Evolutionary conservation across 1,140 invertebrate species (phyloP).

Genomic region (Neuroterus valhalla): DNA sequence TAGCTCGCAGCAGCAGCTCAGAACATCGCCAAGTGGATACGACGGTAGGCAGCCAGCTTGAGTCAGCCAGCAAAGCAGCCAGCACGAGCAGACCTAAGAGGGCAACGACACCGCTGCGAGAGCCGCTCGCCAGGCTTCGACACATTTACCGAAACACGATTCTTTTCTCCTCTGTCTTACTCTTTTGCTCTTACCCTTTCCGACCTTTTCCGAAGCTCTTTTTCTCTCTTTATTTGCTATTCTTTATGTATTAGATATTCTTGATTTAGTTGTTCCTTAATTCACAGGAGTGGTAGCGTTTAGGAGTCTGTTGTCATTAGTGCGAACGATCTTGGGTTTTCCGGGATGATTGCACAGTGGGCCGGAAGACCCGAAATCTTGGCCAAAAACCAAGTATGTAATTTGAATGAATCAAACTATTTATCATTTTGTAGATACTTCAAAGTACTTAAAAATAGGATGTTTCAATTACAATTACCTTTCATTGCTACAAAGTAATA

Average conservation of each 20-base stretch:
- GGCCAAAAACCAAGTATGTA: too few species aligned
- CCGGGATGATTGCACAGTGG: too few species aligned
- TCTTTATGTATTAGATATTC: background rate
- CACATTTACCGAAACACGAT: constrained; percentile 67
- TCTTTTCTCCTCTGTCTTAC: constrained; percentile 44
- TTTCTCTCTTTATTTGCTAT: background rate
- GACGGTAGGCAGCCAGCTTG: constrained; percentile 37
- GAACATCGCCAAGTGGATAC: constrained; percentile 48
- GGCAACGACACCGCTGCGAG: constrained; percentile 55
- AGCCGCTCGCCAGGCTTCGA: constrained; percentile 58
- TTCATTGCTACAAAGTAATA: too few species aligned
- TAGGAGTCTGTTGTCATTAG: too few species aligned
- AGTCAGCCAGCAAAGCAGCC: constrained; percentile 42
- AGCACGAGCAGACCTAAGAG: constrained; percentile 45
- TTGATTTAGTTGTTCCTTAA: background rate
- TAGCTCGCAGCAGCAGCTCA: constrained; percentile 51
- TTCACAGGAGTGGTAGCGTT: too few species aligned
- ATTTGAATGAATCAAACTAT: too few species aligned
- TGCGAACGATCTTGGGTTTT: too few species aligned
- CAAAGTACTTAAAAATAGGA: too few species aligned
- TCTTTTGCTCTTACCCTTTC: constrained; percentile 46
- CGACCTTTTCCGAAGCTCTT: constrained; percentile 7
- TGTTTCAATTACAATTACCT: too few species aligned
- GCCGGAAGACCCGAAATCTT: too few species aligned
- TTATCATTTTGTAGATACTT: too few species aligned